Base-by-base conservation (phyloP, 2,888 invertebrate species). In the Seira ritae region DNA sequence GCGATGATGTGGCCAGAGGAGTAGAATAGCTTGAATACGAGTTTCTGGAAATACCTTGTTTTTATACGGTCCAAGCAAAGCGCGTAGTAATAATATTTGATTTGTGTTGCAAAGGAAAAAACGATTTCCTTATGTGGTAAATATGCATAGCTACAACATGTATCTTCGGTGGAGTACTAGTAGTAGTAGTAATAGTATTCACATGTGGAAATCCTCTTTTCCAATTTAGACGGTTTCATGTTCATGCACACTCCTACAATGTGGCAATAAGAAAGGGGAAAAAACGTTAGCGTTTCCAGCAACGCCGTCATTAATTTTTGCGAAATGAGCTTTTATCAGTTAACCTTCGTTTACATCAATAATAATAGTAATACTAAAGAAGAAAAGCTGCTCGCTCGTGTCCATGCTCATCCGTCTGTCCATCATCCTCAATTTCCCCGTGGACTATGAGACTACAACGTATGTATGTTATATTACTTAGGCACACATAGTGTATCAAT, bases 131-230 rank as follows among this genome's bases (percentile, higher is more conserved):
- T 31, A 31, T 31, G 31, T 31, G 31, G 8, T 31, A 31, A 2
- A 31, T 31, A 31, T 31, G 31, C 3, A 31, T 31, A 31, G 31
- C 31, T 31, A 31, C n/a, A n/a, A n/a, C n/a, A n/a, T n/a, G n/a
- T n/a, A n/a, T n/a, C n/a, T n/a, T n/a, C n/a, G n/a, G n/a, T n/a
- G n/a, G n/a, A n/a, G n/a, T n/a, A n/a, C n/a, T n/a, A n/a, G n/a
- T n/a, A n/a, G n/a, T n/a, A n/a, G n/a, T n/a, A n/a, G n/a, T 42
- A 55, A 55, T 17, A 55, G 17, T 3, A 37, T 68, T 68, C 68
- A 68, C 37, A 68, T 68, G 68, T 68, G 31, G 68, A 68, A 68
- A 68, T 68, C 2, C 68, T 68, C 68, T 6, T 68, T 68, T 68
- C 37, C 23, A 31, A 68, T 55, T 55, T 15, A n/a, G 55, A 55